These are phyloP conservation scores for Ctenopoma multispine DNA, from an alignment of 2,797 vertebrate species.

Conservation along the genomic window DNA sequence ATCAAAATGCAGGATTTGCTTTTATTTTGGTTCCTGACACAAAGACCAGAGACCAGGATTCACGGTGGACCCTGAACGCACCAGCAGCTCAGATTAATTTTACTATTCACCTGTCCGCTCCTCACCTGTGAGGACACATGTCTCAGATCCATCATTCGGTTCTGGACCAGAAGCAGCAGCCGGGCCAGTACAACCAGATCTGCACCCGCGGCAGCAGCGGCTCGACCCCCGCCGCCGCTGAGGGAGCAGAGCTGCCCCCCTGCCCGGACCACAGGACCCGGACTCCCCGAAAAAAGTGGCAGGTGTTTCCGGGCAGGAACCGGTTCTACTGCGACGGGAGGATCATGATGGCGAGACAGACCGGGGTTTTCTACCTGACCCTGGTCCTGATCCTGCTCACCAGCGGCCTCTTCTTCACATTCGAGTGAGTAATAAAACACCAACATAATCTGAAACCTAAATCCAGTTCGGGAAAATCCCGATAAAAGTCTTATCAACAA, in stretches of 20 bases:
- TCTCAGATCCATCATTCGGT: constrained; percentile 88
- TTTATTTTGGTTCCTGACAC: constrained; percentile 1
- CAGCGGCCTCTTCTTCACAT: constrained; percentile 95
- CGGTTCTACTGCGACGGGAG: constrained; percentile 94
- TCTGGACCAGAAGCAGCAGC: constrained; percentile 73
- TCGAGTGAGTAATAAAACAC: constrained; percentile 86
- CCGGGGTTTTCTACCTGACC: constrained; percentile 94
- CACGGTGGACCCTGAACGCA: constrained; percentile 9
- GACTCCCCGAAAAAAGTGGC: constrained; percentile 91
- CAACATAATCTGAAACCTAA: no score
- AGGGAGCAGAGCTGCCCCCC: constrained; percentile 87
- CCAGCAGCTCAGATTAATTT: background rate
- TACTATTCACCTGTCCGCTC: constrained; percentile 9
- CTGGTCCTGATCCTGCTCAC: constrained; percentile 94
- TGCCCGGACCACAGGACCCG: constrained; percentile 87
- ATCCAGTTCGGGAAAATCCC: no score
- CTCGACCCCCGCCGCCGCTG: constrained; percentile 79
- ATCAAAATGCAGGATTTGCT: constrained; percentile 1
- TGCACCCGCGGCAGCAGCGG: constrained; percentile 86
- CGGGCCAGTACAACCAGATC: constrained; percentile 92
- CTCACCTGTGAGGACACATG: constrained; percentile 56
- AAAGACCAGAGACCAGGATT: background rate
- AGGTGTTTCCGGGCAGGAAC: constrained; percentile 94
- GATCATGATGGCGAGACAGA: constrained; percentile 96
- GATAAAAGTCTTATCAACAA: no score